These are phyloP conservation scores for Neelides folsomi DNA, from an alignment of 2,888 invertebrate genomes.

Conservation along the genomic window DNA sequence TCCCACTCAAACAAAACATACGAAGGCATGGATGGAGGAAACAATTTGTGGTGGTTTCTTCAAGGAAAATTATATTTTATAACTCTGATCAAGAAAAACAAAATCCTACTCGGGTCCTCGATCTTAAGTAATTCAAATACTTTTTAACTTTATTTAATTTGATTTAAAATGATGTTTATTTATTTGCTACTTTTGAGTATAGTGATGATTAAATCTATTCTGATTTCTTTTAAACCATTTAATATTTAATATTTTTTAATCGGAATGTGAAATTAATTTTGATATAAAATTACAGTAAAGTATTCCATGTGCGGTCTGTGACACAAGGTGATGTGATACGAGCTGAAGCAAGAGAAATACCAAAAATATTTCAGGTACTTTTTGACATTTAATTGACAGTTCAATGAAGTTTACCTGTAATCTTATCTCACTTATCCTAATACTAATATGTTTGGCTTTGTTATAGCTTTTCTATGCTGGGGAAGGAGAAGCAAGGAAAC, in stretches of 20 bases:
- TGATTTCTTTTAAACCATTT: not conserved
- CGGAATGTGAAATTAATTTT: not conserved
- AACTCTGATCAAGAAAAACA: constrained; percentile 86
- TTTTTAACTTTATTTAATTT: not conserved
- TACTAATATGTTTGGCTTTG: constrained; percentile 1
- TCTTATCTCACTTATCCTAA: not conserved
- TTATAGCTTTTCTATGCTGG: constrained; percentile 83
- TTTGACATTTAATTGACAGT: not conserved
- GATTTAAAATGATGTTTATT: constrained; percentile 6
- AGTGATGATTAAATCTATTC: not conserved
- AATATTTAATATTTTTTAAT: not conserved
- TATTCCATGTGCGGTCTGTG: constrained; percentile 95
- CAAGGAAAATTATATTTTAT: constrained; percentile 93
- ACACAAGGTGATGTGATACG: constrained; percentile 98
- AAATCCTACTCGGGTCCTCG: constrained; percentile 86
- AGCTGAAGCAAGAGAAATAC: constrained; percentile 97
- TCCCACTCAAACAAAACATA: constrained; percentile 90
- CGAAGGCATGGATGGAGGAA: constrained; percentile 92
- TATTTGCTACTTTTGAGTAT: constrained; percentile 15
- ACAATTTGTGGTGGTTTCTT: constrained; percentile 92
- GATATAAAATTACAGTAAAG: constrained; percentile 56
- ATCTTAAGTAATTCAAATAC: constrained; percentile 61
- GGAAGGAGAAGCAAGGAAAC: constrained; percentile 54
- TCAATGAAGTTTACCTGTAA: not conserved
- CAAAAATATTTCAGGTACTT: constrained; percentile 78